phyloP scores from a whole-genome alignment of 2,113 vertebrate species.

The Nyctibius bracteatus region DNA sequence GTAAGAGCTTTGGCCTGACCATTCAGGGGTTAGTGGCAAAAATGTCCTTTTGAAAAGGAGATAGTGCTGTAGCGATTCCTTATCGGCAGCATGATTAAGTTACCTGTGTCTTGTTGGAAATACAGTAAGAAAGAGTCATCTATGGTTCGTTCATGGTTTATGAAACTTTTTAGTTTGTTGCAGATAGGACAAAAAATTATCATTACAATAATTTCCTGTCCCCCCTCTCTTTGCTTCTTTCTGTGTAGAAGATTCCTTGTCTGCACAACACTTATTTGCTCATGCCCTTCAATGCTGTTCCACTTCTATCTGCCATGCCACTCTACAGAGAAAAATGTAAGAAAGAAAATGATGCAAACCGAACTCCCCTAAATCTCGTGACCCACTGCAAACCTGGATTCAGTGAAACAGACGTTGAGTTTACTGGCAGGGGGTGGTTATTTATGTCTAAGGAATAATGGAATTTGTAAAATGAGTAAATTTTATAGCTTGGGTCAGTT shows the following conservation, averaged over 20 bases:
- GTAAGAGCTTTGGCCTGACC: neutral
- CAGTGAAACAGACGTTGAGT: neutral
- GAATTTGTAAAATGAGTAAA: neutral
- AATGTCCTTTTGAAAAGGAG: neutral
- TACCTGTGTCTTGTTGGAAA: neutral
- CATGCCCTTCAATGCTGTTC: neutral
- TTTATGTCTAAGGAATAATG: neutral
- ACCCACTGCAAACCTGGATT: neutral
- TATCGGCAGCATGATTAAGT: neutral
- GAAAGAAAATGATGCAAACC: neutral
- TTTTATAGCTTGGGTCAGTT: neutral
- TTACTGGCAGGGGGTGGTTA: neutral
- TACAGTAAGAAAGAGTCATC: neutral
- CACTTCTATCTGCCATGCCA: neutral
- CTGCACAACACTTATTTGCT: neutral
- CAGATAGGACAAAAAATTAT: neutral
- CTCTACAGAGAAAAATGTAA: neutral
- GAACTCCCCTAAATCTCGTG: neutral
- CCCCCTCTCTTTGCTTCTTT: neutral
- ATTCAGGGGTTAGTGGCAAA: neutral
- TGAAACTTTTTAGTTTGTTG: neutral
- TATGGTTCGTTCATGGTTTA: neutral
- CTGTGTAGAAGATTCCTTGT: neutral
- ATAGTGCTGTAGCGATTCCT: neutral
- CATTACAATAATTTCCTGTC: neutral